Conservation (phyloP, 2,797 vertebrate genomes). For the Amphiprion clarkii region DNA sequence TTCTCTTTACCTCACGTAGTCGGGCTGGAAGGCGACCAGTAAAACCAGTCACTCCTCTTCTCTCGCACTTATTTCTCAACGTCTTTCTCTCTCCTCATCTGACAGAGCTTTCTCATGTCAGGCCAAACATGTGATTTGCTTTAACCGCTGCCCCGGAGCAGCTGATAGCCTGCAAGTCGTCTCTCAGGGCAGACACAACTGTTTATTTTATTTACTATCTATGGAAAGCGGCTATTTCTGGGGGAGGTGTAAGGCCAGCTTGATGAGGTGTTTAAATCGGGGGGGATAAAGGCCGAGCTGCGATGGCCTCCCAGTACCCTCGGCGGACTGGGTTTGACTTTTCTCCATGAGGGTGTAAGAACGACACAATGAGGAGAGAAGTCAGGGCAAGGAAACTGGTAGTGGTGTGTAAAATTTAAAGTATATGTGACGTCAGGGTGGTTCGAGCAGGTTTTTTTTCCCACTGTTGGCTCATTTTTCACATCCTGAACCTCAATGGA, state of each 20-base stretch:
- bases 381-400: background rate
- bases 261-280: slow-evolving; percentile 78
- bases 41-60: slow-evolving; percentile 54
- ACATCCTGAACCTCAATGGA: too few species aligned
- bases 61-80: slow-evolving; percentile 41
- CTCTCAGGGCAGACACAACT: slow-evolving; percentile 34
- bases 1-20: slow-evolving; percentile 61
- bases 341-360: slow-evolving; percentile 10
- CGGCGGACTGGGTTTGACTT: slow-evolving; percentile 27
- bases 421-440: background rate
- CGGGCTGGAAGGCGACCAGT: slow-evolving; percentile 63
- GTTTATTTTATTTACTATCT: slow-evolving; percentile 73
- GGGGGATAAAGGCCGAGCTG: slow-evolving; percentile 36
- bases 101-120: slow-evolving; percentile 75
- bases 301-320: slow-evolving; percentile 11
- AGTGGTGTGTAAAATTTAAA: background rate
- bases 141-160: slow-evolving; percentile 62
- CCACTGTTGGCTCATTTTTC: too few species aligned
- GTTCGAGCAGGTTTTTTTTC: too few species aligned
- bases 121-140: slow-evolving; percentile 82
- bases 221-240: slow-evolving; percentile 71
- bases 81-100: slow-evolving; percentile 47
- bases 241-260: slow-evolving; percentile 62
- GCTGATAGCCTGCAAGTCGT: slow-evolving; percentile 69
- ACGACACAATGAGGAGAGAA: slow-evolving; percentile 1